A percentile compares a stretch with the other conserved stretches of the same genome.
Conservation (phyloP, 2,797 vertebrate species). For the Lophotriccus pileatus region DNA sequence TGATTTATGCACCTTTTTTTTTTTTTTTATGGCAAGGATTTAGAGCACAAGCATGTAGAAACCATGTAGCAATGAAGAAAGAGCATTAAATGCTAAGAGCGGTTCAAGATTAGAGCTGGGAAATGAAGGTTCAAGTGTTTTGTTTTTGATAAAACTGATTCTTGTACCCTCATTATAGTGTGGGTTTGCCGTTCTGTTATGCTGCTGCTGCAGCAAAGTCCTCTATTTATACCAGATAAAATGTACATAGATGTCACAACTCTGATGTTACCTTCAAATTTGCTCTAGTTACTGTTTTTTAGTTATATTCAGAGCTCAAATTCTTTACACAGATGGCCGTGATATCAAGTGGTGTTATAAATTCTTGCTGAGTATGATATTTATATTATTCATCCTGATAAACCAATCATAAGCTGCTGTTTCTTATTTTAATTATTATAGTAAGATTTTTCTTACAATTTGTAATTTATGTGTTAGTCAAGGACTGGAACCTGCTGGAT, state of each 20-base stretch:
- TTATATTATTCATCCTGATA: not conserved
- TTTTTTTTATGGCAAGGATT: not conserved
- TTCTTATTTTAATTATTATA: not conserved
- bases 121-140: not conserved
- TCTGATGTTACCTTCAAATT: not conserved
- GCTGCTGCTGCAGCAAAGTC: not conserved
- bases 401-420: not conserved
- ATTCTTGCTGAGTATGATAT: not conserved
- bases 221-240: not conserved
- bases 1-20: not conserved
- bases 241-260: not conserved
- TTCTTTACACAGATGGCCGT: not conserved
- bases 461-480: not conserved
- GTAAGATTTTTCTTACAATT: not conserved
- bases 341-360: not conserved
- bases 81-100: not conserved
- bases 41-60: not conserved
- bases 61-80: not conserved
- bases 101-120: not conserved
- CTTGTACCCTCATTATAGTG: not conserved
- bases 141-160: not conserved
- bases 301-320: not conserved
- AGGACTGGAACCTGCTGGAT: not conserved
- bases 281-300: not conserved
- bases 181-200: not conserved